Evolutionary conservation across 2,888 invertebrate species (phyloP).

Genomic region (Habrosyne pyritoides): DNA sequence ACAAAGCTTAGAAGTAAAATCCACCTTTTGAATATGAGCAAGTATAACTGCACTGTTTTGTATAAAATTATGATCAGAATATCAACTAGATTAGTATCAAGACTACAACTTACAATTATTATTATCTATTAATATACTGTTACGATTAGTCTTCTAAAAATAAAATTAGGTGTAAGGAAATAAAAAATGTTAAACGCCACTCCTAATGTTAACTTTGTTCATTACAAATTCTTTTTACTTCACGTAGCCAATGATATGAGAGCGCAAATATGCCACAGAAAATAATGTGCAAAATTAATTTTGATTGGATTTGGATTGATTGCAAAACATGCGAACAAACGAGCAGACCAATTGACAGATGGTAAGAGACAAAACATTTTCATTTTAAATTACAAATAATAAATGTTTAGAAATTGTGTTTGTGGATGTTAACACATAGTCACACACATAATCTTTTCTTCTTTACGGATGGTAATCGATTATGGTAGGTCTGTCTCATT

Average conservation of each 20-base stretch:
- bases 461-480: background rate
- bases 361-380: conserved; percentile 11
- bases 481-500: conserved; percentile 33
- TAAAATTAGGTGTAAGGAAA: conserved; percentile 44
- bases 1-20: conserved; percentile 28
- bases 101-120: conserved; percentile 1
- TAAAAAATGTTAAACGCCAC: conserved; percentile 46
- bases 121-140: conserved; percentile 37
- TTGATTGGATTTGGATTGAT: conserved; percentile 14
- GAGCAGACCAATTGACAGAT: conserved; percentile 31
- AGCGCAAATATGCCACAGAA: conserved; percentile 53
- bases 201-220: conserved; percentile 28
- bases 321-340: conserved; percentile 38
- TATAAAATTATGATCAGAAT: conserved; percentile 51
- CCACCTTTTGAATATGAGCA: conserved; percentile 41
- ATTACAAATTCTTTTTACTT: conserved; percentile 40
- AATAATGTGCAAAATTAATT: conserved; percentile 31
- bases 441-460: no score
- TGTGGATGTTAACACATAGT: background rate
- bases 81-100: conserved; percentile 45
- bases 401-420: background rate
- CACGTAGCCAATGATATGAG: conserved; percentile 47
- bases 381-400: background rate
- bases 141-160: conserved; percentile 44
- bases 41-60: conserved; percentile 52